A percentile compares a stretch with the other conserved stretches of the same genome.
Evolutionary conservation across 1,140 invertebrate species (phyloP).

Genomic region (Heliconius congener): DNA sequence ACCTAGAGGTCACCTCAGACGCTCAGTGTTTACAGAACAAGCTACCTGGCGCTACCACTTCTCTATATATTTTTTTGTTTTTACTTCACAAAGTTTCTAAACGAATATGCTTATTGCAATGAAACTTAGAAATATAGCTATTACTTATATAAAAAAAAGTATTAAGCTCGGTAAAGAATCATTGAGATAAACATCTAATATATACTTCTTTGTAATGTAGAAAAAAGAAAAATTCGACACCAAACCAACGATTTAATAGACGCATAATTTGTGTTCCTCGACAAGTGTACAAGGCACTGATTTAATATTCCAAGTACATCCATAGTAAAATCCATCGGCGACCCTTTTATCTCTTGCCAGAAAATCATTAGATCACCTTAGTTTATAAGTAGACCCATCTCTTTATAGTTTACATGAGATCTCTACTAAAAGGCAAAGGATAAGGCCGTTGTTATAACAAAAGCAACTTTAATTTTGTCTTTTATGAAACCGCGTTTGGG

Average conservation of each 20-base stretch:
- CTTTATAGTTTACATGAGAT: not conserved
- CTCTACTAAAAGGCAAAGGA: slow-evolving; percentile 21
- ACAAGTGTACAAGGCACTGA: not conserved
- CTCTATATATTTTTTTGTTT: not conserved
- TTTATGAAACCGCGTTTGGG: not conserved
- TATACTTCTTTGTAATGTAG: no score
- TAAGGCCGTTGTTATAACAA: not conserved
- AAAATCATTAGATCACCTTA: slow-evolving; percentile 42
- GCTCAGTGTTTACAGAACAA: not conserved
- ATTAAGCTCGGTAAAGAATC: no score
- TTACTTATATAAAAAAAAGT: no score
- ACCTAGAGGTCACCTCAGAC: not conserved
- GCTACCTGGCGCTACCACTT: slow-evolving; percentile 4
- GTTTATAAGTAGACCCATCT: slow-evolving; percentile 22
- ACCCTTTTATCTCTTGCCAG: slow-evolving; percentile 59
- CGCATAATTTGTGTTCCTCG: not conserved
- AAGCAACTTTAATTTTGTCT: slow-evolving; percentile 1
- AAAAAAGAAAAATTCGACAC: not conserved
- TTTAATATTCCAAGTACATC: not conserved
- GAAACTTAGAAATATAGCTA: no score
- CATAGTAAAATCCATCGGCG: slow-evolving; percentile 46
- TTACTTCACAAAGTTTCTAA: not conserved
- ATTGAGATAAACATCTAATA: no score
- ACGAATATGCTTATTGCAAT: no score
- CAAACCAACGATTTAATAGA: not conserved